Conservation (phyloP, 2,888 invertebrate species). For the Polyommatus icarus region DNA sequence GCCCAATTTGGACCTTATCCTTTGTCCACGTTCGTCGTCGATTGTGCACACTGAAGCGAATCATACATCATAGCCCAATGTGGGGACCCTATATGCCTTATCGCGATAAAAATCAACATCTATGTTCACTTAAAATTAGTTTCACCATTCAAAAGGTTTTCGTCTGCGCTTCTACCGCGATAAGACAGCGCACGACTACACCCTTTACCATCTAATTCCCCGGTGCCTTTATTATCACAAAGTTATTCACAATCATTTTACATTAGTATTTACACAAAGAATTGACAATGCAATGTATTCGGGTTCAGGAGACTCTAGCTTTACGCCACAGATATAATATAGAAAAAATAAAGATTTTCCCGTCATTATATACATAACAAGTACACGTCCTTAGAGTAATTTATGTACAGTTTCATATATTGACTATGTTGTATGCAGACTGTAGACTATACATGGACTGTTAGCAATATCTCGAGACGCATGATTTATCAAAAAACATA, state of each 20-base stretch:
- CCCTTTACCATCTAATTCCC: constrained; percentile 10
- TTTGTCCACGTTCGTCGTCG: too few relatives aligned
- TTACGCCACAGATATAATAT: constrained; percentile 69
- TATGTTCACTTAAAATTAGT: neutral
- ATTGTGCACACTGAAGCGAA: neutral
- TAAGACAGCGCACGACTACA: neutral
- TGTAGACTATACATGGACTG: constrained; percentile 25
- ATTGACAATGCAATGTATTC: constrained; percentile 75
- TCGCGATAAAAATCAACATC: neutral
- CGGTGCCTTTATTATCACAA: constrained; percentile 25
- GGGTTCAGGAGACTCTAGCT: constrained; percentile 54
- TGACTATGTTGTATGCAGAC: constrained; percentile 40
- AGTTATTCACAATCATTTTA: constrained; percentile 41
- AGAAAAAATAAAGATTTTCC: constrained; percentile 67
- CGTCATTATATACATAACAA: constrained; percentile 65
- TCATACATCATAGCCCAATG: neutral
- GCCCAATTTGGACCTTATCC: too few relatives aligned
- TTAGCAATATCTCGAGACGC: constrained; percentile 24
- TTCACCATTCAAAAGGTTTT: neutral
- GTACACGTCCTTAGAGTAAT: constrained; percentile 60
- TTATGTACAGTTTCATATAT: constrained; percentile 48
- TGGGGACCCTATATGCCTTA: neutral
- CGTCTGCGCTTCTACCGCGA: neutral
- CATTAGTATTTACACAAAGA: constrained; percentile 55
- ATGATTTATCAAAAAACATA: constrained; percentile 24